Evolutionary conservation across 2,113 vertebrate species (phyloP).

Genomic region (Otus sunia): DNA sequence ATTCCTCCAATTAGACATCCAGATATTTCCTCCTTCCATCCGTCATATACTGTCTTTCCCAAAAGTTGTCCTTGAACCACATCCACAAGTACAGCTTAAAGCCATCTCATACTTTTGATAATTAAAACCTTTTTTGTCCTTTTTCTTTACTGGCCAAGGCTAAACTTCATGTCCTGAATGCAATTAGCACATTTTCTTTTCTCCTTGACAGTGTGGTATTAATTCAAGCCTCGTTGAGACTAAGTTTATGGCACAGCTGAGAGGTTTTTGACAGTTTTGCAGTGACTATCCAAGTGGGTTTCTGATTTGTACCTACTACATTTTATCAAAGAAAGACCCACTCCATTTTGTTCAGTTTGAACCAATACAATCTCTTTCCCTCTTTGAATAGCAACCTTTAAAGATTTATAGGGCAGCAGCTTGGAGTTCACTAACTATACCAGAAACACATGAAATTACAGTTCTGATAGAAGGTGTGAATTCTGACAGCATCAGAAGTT

Average conservation of each 20-base stretch:
- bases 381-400: constrained; percentile 48
- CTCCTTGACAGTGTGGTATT: neutral
- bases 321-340: constrained; percentile 1
- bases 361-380: neutral
- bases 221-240: neutral
- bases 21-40: neutral
- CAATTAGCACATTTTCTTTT: constrained; percentile 18
- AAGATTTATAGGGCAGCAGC: constrained; percentile 68
- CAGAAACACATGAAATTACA: constrained; percentile 61
- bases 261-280: constrained; percentile 2
- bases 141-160: neutral
- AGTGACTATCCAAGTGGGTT: neutral
- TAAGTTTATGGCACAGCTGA: neutral
- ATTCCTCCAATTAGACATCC: neutral
- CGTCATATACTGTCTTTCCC: neutral
- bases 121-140: neutral
- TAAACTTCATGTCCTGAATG: neutral
- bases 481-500: constrained; percentile 62
- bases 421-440: constrained; percentile 65
- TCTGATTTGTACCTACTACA: neutral
- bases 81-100: neutral
- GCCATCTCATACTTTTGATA: neutral
- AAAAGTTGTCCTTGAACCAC: neutral
- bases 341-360: neutral
- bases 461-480: constrained; percentile 64